Evolutionary conservation across 2,888 invertebrate species (phyloP), one percentile per base, ranked within the genome.

Genomic region (Meta bourneti): DNA sequence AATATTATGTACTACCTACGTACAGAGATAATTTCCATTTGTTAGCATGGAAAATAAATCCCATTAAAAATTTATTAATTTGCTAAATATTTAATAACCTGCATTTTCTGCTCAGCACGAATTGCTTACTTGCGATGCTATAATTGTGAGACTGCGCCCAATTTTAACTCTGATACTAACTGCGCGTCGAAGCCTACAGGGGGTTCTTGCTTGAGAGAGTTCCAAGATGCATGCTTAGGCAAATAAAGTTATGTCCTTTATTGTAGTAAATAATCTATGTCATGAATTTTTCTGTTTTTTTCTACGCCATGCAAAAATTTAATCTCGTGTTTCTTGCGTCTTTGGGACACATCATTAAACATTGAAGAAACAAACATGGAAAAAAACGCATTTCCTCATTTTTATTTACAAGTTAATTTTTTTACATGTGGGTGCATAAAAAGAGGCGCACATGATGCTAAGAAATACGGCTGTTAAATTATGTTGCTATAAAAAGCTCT

Each of bases 401-500:
- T 74, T 88, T 88, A 81, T 88, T 88, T 81, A 86, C 86, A 51
- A 71, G 48, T n/a, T 20, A 54, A 81, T 34, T 51, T 81, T 88
- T 69, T 81, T 61, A 16, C 49, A 6, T 69, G 69, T 9, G 34
- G 52, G 54, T 52, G n/a, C 49, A 49, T n/a, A 80, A 72, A 87
- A 52, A 81, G 54, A 51, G 54, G 69, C 19, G 8, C n/a, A 69
- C 16, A 19, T 2, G 7, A 69, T 9, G 87, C 34, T 72, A 72
- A 54, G 49, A 87, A 86, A 87, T 81, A 75, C 74, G 69, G 48
- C 72, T 51, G 49, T 81, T 74, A 88, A 88, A 88, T 81, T 88
- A 88, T 88, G 61, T 74, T 88, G 61, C 88, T 74, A 80, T 88
- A 88, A 88, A 88, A 88, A 88, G 81, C 88, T 74, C 88, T 88